Evolutionary conservation across 1,140 invertebrate species (phyloP).

Genomic region (Hirudo medicinalis): DNA sequence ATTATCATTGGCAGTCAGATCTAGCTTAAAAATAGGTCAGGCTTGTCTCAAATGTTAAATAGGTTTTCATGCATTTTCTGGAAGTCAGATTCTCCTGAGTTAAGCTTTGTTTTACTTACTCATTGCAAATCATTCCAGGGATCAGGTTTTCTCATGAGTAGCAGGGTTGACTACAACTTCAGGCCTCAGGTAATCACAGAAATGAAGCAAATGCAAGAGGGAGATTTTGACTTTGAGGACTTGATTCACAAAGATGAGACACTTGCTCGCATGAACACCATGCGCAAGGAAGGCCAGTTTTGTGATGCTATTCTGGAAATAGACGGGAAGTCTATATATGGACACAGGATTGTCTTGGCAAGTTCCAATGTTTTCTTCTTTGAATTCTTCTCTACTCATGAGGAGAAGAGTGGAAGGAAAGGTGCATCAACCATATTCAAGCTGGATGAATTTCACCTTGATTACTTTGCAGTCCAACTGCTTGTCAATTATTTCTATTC

Average conservation of each 20-base stretch:
- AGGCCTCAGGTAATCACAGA: background rate
- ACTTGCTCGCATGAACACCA: conserved; percentile 54
- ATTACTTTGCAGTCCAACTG: conserved; percentile 49
- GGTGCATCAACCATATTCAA: conserved; percentile 44
- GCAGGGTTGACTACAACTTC: no score
- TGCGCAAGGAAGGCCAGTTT: conserved; percentile 61
- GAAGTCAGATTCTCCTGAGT: no score
- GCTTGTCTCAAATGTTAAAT: no score
- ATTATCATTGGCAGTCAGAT: no score
- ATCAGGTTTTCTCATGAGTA: no score
- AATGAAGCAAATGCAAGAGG: conserved; percentile 5
- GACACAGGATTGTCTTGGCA: conserved; percentile 61
- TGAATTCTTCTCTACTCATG: conserved; percentile 52
- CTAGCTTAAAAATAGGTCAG: no score
- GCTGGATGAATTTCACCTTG: conserved; percentile 51
- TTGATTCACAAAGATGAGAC: conserved; percentile 46
- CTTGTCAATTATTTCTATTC: conserved; percentile 71
- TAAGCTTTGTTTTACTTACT: no score
- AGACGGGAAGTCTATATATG: conserved; percentile 55
- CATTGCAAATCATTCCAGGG: no score
- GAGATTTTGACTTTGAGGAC: conserved; percentile 41
- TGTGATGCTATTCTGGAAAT: conserved; percentile 66
- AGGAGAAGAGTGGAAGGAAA: conserved; percentile 22
- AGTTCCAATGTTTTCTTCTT: conserved; percentile 62
- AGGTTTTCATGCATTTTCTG: no score